phyloP scores from a whole-genome alignment of 53 echinoderm and acorn worm genomes.

The Patiria pectinifera region DNA sequence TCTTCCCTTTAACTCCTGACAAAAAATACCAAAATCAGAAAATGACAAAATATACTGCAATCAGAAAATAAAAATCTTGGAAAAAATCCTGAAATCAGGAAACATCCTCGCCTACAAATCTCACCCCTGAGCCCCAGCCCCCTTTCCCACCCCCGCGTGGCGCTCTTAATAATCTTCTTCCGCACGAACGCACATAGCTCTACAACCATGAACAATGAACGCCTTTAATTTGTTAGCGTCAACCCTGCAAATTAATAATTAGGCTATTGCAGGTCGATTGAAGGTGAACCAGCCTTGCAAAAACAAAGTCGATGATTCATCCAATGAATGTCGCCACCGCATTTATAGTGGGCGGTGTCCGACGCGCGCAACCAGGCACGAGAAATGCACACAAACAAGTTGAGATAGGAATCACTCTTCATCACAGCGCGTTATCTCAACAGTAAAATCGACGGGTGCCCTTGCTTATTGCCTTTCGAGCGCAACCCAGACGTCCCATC shows the following conservation, averaged over 20 bases:
- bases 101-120: too few relatives aligned
- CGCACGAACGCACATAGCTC: too few relatives aligned
- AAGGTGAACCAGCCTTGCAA: background rate
- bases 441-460: slow-evolving; percentile 32
- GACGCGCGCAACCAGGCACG: background rate
- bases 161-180: too few relatives aligned
- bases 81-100: too few relatives aligned
- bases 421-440: background rate
- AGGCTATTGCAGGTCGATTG: background rate
- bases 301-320: background rate
- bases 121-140: too few relatives aligned
- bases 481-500: background rate
- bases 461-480: background rate
- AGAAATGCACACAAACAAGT: background rate
- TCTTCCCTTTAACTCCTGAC: too few relatives aligned
- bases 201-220: background rate
- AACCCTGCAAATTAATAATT: background rate
- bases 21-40: too few relatives aligned
- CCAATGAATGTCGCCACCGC: background rate
- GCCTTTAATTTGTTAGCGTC: background rate
- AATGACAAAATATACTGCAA: too few relatives aligned
- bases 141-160: too few relatives aligned
- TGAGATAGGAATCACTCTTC: background rate
- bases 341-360: background rate
- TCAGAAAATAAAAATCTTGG: too few relatives aligned